These are phyloP conservation scores for Sturmia bella DNA, from an alignment of 2,888 invertebrate species.

Conservation along the genomic window DNA sequence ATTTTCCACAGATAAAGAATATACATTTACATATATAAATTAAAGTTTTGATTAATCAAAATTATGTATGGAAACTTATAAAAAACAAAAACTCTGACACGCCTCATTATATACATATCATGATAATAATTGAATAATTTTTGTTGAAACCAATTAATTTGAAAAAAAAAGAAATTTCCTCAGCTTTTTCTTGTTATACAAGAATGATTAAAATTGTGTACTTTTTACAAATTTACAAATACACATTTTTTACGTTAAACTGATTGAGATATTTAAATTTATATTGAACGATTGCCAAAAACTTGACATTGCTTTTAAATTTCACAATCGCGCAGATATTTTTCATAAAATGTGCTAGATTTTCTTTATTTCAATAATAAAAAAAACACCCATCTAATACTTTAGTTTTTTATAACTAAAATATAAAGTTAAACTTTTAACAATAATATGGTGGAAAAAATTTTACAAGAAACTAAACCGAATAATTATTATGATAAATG, in stretches of 20 bases:
- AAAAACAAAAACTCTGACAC: not conserved
- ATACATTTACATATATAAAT: not conserved
- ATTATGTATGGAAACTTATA: not conserved
- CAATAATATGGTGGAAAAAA: conserved; percentile 73
- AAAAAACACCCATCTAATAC: not conserved
- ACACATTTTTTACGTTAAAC: conserved; percentile 1
- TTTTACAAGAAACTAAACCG: conserved; percentile 64
- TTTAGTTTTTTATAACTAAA: conserved; percentile 38
- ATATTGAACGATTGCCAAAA: conserved; percentile 64
- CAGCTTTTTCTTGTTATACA: conserved; percentile 11
- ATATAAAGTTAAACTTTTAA: conserved; percentile 18
- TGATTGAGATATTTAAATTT: conserved; percentile 21
- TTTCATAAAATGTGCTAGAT: conserved; percentile 48
- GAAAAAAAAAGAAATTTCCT: not conserved
- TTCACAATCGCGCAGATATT: conserved; percentile 31
- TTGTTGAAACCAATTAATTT: not conserved
- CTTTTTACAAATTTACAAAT: conserved; percentile 1
- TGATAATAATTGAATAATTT: not conserved
- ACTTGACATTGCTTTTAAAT: conserved; percentile 58
- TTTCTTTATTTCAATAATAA: conserved; percentile 15
- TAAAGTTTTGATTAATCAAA: not conserved
- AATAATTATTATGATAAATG: conserved; percentile 74
- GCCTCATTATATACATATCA: not conserved
- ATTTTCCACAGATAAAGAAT: not conserved
- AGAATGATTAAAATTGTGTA: not conserved